A percentile compares a stretch with the other conserved stretches of the same genome.
Evolutionary conservation across 2,113 vertebrate species (phyloP).

Genomic region (Strix aluco): DNA sequence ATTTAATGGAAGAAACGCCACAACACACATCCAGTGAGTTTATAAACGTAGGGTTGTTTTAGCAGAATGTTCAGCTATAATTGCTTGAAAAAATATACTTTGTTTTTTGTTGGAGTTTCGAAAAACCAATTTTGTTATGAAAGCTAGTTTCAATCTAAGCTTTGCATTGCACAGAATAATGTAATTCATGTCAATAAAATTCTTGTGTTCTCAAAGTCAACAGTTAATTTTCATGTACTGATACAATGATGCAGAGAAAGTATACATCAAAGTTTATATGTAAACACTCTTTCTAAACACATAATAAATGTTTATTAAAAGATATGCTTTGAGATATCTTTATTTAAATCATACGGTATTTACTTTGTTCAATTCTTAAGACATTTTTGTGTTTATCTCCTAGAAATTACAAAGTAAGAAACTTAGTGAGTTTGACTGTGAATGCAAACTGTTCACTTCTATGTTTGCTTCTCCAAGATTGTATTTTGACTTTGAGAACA

Average conservation of each 20-base stretch:
- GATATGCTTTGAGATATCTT: neutral
- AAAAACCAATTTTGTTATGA: neutral
- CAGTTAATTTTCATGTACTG: slow-evolving; percentile 33
- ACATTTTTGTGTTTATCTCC: neutral
- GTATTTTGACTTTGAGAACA: neutral
- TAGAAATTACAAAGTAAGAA: neutral
- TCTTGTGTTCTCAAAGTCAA: slow-evolving; percentile 19
- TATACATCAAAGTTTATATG: slow-evolving; percentile 28
- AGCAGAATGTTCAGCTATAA: neutral
- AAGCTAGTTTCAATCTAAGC: neutral
- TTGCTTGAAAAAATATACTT: neutral
- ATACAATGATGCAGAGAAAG: slow-evolving; percentile 28
- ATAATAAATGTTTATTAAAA: slow-evolving; percentile 36
- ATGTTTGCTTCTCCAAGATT: neutral
- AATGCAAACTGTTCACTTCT: neutral
- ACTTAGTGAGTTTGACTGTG: neutral
- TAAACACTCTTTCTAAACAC: slow-evolving; percentile 24
- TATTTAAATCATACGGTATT: slow-evolving; percentile 43
- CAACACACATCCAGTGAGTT: neutral
- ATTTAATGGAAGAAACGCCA: neutral
- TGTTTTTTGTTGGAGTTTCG: neutral
- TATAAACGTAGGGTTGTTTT: neutral
- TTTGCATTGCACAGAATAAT: neutral
- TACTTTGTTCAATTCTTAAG: neutral
- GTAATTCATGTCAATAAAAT: slow-evolving; percentile 17